Evolutionary conservation across 1,140 invertebrate genomes (phyloP), one percentile per base, ranked within the genome.

Genomic region (Druon quercuslanigerum): DNA sequence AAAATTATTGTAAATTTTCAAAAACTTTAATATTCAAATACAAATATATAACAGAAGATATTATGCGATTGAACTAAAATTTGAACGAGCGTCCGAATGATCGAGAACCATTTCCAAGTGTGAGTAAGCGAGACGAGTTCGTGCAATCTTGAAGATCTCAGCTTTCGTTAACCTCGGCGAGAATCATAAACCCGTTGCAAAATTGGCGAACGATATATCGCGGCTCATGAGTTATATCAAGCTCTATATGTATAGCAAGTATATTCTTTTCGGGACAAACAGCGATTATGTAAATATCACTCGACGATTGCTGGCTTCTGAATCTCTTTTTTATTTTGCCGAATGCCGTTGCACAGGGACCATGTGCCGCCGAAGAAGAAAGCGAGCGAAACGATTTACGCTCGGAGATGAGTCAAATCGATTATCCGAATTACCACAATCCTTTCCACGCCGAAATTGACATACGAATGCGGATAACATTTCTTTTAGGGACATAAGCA

Each of bases 261-360:
- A 8, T 54, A 54, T 54, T 54, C 17, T 54, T 54, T 54, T 54
- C n/a, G 52, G 52, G 40, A 46, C 40, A 46, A 46, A 19, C 52
- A 54, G 17, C 52, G 52, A 54, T 54, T 54, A 54, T 54, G 52
- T 54, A 54, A 54, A 54, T 54, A 17, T 54, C 52, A 54, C 52
- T 54, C 16, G 52, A 19, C 2, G 52, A 54, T 17, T 54, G 52
- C 52, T 19, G 8, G 52, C 52, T 54, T 54, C 52, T 54, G 52
- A 9, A 54, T 54, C n/a, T 54, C 52, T 19, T 54, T 54, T 54
- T 54, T 17, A 9, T 19, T 17, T 54, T 54, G 17, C 52, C 17
- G 52, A 14, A 17, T 54, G 40, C 40, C 40, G 40, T 46, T 46
- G 9, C 7, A 46, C 40, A 46, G 5, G 40, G 40, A 46, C 40